Evolutionary conservation across 1,140 invertebrate genomes (phyloP), one percentile per base, ranked within the genome.

Genomic region (Procambarus virginalis): DNA sequence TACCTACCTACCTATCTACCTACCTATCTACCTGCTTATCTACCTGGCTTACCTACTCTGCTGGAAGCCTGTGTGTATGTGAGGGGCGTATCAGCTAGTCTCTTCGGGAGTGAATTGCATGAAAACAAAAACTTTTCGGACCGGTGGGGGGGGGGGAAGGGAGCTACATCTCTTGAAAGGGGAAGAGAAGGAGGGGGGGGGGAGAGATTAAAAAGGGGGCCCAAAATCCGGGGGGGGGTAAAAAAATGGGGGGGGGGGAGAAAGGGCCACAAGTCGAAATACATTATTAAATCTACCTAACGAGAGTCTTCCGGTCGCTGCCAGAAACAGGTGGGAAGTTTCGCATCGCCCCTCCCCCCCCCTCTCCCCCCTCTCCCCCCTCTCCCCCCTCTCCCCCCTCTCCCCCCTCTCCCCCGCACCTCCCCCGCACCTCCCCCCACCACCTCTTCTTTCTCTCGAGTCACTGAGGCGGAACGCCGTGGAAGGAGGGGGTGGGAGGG

Each of bases 291-390:
- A 80, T 78, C 85, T 86, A 78, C 76, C 34, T 86, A 86, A 86
- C 75, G 55, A 86, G 76, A 68, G 58, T 58, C 77, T 86, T 86
- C 85, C 85, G 85, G 49, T 14, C 14, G 58, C 2, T 83, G 80
- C 68, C 77, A 76, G 77, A 86, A 79, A 79, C 51, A 79, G 85
- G 85, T 86, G 85, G 85, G 55, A 86, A 86, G 55, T 86, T 79
- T 86, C 76, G 78, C 85, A 79, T 76, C 55, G 46, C n/a, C n/a
- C n/a, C n/a, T n/a, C n/a, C n/a, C n/a, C n/a, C n/a, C n/a, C n/a
- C n/a, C n/a, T n/a, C n/a, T n/a, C n/a, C n/a, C n/a, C n/a, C n/a
- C n/a, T n/a, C n/a, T n/a, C n/a, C n/a, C n/a, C n/a, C n/a, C n/a
- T n/a, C n/a, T n/a, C n/a, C n/a, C n/a, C n/a, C n/a, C n/a, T n/a